Conservation (phyloP, 2,888 invertebrate species). For the Nemotelus nigrinus region DNA sequence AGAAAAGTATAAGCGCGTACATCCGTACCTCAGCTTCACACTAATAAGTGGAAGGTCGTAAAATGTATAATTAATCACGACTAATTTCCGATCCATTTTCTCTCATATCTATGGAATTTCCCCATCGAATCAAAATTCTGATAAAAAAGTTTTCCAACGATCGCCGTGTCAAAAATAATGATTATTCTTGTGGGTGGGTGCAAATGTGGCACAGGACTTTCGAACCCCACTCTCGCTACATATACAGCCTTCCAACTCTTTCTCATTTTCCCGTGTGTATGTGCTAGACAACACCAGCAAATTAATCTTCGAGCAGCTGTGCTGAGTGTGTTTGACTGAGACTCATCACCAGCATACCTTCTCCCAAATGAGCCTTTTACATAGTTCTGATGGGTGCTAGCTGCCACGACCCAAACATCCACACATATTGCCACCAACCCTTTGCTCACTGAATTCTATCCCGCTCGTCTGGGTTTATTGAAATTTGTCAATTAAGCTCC, state of each 20-base stretch:
- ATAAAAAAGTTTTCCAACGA: conserved; percentile 3
- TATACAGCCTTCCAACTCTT: too few species aligned
- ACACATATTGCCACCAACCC: not conserved
- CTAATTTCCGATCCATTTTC: too few species aligned
- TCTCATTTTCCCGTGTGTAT: not conserved
- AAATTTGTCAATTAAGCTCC: conserved; percentile 55
- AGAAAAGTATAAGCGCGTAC: too few species aligned
- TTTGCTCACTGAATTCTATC: conserved; percentile 28
- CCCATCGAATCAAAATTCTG: conserved; percentile 27
- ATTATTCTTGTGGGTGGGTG: too few species aligned
- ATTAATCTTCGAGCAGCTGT: conserved; percentile 23
- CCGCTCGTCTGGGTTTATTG: conserved; percentile 49
- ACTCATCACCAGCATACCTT: conserved; percentile 22
- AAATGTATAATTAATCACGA: too few species aligned
- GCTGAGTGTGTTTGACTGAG: conserved; percentile 28
- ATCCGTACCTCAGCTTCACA: too few species aligned
- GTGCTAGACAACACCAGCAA: conserved; percentile 23
- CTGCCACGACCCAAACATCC: not conserved
- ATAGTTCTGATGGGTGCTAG: not conserved
- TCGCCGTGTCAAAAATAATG: not conserved
- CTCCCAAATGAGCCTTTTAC: not conserved
- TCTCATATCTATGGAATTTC: not conserved
- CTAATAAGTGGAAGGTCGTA: too few species aligned
- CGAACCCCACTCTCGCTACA: too few species aligned
- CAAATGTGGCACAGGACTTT: too few species aligned